These are phyloP conservation scores for Byasa hedistus DNA, from an alignment of 2,888 invertebrate species.

Conservation along the genomic window DNA sequence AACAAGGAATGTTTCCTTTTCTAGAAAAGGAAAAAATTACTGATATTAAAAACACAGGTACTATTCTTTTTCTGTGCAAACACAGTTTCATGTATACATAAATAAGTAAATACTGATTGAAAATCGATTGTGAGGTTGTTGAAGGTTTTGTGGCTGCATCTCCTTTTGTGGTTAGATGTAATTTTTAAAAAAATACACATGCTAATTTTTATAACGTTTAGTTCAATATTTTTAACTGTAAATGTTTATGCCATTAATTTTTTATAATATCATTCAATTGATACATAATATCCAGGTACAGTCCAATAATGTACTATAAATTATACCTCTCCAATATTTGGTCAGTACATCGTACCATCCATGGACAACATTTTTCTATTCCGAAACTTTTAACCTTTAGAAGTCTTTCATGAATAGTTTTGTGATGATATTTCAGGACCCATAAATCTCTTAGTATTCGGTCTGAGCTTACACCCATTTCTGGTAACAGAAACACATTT, in stretches of 20 bases:
- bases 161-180: no score
- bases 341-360: slow-evolving; percentile 84
- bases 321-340: slow-evolving; percentile 76
- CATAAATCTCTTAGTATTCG: slow-evolving; percentile 82
- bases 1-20: no score
- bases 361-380: slow-evolving; percentile 78
- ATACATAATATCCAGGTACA: not conserved
- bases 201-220: no score
- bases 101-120: no score
- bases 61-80: no score
- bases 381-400: slow-evolving; percentile 71
- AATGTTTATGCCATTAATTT: not conserved
- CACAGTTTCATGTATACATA: no score
- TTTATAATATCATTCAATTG: not conserved
- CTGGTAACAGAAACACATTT: slow-evolving; percentile 43
- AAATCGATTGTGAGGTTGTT: no score
- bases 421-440: slow-evolving; percentile 81
- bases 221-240: no score
- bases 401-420: slow-evolving; percentile 75
- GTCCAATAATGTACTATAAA: not conserved
- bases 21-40: no score
- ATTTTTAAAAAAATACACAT: no score
- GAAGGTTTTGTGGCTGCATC: no score
- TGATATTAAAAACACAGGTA: no score
- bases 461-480: slow-evolving; percentile 75